Evolutionary conservation across 2,888 invertebrate species (phyloP).

Genomic region (Ditula angustiorana): DNA sequence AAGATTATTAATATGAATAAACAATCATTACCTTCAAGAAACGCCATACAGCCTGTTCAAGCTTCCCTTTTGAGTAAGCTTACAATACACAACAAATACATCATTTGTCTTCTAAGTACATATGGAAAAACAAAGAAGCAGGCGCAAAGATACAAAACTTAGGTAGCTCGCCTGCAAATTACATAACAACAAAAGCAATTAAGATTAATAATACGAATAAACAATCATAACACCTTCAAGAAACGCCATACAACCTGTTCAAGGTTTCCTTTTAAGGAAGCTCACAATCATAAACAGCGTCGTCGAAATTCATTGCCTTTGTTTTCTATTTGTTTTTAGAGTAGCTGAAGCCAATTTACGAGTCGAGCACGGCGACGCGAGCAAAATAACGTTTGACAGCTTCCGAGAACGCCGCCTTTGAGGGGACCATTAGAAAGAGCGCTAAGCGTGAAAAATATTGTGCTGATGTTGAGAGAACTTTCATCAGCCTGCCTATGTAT

Average conservation of each 20-base stretch:
- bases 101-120: no score
- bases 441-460: constrained; percentile 53
- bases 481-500: neutral
- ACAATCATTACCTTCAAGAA: no score
- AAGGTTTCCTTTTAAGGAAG: constrained; percentile 20
- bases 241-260: neutral
- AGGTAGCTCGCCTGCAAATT: no score
- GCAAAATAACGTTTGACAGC: constrained; percentile 58
- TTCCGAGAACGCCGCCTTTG: constrained; percentile 56
- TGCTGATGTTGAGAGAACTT: constrained; percentile 15
- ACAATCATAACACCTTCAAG: no score
- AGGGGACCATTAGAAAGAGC: constrained; percentile 54
- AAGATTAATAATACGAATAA: no score
- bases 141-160: no score
- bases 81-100: no score
- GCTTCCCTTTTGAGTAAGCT: constrained; percentile 19
- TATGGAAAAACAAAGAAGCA: no score
- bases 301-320: constrained; percentile 52
- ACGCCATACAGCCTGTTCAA: neutral
- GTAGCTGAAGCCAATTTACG: constrained; percentile 57
- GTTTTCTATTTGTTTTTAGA: constrained; percentile 58
- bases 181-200: no score
- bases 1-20: no score
- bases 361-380: constrained; percentile 50
- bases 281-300: constrained; percentile 40